phyloP scores from a whole-genome alignment of 2,113 vertebrate species.

The Lophotis ruficrista region DNA sequence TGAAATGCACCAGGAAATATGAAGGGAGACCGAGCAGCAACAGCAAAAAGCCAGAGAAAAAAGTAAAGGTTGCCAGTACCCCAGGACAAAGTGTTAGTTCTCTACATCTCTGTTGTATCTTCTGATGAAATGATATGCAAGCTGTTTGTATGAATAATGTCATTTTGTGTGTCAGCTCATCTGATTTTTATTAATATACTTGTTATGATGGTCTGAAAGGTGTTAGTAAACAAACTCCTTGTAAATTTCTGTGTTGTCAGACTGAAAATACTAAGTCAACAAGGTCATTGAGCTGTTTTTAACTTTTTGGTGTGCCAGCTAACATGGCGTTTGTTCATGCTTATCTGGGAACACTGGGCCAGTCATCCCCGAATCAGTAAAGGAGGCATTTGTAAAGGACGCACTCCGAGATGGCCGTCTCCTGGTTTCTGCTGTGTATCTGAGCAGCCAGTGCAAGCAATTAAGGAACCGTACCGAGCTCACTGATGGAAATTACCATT shows the following conservation, averaged over 20 bases:
- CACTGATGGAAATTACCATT: not conserved
- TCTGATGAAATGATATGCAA: not conserved
- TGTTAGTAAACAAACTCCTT: conserved; percentile 24
- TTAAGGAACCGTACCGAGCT: not conserved
- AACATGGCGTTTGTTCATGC: not conserved
- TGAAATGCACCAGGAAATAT: not conserved
- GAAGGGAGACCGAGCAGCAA: not conserved
- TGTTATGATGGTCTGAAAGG: not conserved
- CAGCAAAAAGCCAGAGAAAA: not conserved
- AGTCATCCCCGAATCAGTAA: not conserved
- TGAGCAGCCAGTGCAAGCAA: not conserved
- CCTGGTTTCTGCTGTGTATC: not conserved
- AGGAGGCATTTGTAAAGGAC: not conserved
- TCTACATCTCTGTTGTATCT: not conserved
- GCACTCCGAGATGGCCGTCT: not conserved
- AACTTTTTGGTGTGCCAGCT: not conserved
- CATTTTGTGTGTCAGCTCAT: not conserved
- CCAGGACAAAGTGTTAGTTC: not conserved
- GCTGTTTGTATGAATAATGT: not conserved
- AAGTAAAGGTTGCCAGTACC: not conserved
- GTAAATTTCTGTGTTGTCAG: not conserved
- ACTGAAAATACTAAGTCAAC: not conserved
- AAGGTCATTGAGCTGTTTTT: not conserved
- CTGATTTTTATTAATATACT: not conserved
- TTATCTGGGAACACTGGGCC: not conserved